phyloP scores from a whole-genome alignment of 2,113 vertebrate genomes.

The Peromyscus leucopus region DNA sequence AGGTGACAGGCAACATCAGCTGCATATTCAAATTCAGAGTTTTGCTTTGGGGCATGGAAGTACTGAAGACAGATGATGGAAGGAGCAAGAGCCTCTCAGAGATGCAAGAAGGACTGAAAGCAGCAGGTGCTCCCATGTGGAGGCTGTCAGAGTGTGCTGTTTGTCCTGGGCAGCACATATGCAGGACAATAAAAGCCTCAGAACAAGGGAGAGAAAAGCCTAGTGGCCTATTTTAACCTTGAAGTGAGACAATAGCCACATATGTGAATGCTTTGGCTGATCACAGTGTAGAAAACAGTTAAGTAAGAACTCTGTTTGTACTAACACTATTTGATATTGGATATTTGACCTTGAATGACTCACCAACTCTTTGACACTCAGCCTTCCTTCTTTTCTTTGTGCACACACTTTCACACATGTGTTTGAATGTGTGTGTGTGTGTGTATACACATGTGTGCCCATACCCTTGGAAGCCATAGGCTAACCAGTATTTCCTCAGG shows the following conservation, averaged over 20 bases:
- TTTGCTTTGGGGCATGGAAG: conserved; percentile 36
- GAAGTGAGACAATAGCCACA: background rate
- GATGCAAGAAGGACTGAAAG: background rate
- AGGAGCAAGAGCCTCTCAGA: background rate
- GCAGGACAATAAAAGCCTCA: background rate
- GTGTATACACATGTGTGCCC: too few species aligned
- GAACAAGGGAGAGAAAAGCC: background rate
- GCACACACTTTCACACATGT: too few species aligned
- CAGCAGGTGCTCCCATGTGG: background rate
- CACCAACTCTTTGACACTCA: background rate
- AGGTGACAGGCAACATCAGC: conserved; percentile 62
- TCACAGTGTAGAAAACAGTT: fast-evolving
- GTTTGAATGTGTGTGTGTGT: background rate
- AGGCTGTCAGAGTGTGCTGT: fast-evolving
- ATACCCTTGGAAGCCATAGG: background rate
- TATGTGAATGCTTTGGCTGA: background rate
- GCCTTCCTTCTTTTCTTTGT: background rate
- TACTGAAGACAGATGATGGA: conserved; percentile 19
- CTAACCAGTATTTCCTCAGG: background rate
- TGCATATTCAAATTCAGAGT: conserved; percentile 54
- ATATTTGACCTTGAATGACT: conserved; percentile 6
- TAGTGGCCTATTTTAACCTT: background rate
- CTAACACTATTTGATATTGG: background rate
- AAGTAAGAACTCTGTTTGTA: background rate
- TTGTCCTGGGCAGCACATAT: background rate